Evolutionary conservation across 2,888 invertebrate species (phyloP).

Genomic region (Sesia bembeciformis): DNA sequence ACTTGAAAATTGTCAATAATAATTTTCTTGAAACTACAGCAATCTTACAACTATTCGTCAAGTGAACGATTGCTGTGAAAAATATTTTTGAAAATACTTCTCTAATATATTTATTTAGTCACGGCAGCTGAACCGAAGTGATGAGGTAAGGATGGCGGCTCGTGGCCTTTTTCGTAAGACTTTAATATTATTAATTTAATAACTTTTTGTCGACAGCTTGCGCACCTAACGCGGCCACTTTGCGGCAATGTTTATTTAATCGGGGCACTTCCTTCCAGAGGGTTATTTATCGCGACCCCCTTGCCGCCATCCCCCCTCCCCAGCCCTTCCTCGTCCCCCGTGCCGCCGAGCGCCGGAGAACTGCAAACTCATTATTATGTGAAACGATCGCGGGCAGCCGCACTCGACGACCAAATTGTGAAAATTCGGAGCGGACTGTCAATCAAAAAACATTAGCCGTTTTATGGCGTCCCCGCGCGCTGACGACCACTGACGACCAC

Average conservation of each 20-base stretch:
- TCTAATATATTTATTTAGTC: too few relatives aligned
- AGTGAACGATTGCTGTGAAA: too few relatives aligned
- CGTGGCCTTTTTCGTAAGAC: background rate
- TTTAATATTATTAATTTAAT: background rate
- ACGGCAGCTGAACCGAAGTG: too few relatives aligned
- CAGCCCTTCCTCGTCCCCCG: background rate
- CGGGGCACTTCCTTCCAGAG: conserved; percentile 13
- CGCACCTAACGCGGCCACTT: conserved; percentile 9
- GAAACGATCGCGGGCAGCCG: background rate
- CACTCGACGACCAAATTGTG: background rate
- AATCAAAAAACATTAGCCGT: background rate
- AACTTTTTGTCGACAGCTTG: background rate
- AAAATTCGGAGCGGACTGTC: background rate
- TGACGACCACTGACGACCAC: too few relatives aligned
- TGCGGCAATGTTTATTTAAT: conserved; percentile 18
- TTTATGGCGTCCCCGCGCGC: too few relatives aligned
- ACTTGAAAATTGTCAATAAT: too few relatives aligned
- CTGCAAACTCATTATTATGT: conserved; percentile 1
- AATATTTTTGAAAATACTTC: too few relatives aligned
- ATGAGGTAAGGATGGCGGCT: too few relatives aligned
- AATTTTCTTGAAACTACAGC: too few relatives aligned
- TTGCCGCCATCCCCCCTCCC: background rate
- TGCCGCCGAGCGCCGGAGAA: background rate
- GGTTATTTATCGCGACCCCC: conserved; percentile 8
- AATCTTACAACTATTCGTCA: too few relatives aligned